phyloP scores from a whole-genome alignment of 2,797 vertebrate species.

The Catharus ustulatus region DNA sequence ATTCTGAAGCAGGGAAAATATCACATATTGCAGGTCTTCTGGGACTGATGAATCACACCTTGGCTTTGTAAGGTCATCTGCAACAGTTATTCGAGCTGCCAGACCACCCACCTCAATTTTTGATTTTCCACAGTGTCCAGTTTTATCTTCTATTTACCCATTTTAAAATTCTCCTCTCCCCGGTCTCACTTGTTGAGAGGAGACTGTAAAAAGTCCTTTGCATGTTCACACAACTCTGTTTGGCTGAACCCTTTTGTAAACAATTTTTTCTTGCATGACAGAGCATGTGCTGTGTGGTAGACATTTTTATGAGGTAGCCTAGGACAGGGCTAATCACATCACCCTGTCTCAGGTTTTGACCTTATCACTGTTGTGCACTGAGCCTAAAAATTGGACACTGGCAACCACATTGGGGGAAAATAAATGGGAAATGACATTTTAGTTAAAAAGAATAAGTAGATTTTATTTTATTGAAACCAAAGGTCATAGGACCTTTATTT shows the following conservation, averaged over 20 bases:
- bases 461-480: slow-evolving; percentile 57
- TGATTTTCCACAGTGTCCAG: background rate
- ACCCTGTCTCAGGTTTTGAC: slow-evolving; percentile 75
- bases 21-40: background rate
- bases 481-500: slow-evolving; percentile 64
- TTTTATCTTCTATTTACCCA: slow-evolving; percentile 16
- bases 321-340: slow-evolving; percentile 67
- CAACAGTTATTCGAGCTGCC: background rate
- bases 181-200: background rate
- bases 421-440: slow-evolving; percentile 71
- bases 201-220: background rate
- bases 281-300: slow-evolving; percentile 46
- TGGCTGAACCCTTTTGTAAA: slow-evolving; percentile 15
- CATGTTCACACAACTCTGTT: slow-evolving; percentile 17
- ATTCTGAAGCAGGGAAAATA: background rate
- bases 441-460: slow-evolving; percentile 56
- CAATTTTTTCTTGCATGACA: slow-evolving; percentile 56
- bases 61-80: slow-evolving; percentile 3
- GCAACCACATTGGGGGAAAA: slow-evolving; percentile 42
- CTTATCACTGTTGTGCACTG: slow-evolving; percentile 80
- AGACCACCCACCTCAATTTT: slow-evolving; percentile 48
- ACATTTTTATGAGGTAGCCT: slow-evolving; percentile 64
- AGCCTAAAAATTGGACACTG: slow-evolving; percentile 76
- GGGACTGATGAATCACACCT: slow-evolving; percentile 47
- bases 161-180: background rate